Base-by-base conservation (phyloP, 2,888 invertebrate genomes). In the Dendrolimus houi region DNA sequence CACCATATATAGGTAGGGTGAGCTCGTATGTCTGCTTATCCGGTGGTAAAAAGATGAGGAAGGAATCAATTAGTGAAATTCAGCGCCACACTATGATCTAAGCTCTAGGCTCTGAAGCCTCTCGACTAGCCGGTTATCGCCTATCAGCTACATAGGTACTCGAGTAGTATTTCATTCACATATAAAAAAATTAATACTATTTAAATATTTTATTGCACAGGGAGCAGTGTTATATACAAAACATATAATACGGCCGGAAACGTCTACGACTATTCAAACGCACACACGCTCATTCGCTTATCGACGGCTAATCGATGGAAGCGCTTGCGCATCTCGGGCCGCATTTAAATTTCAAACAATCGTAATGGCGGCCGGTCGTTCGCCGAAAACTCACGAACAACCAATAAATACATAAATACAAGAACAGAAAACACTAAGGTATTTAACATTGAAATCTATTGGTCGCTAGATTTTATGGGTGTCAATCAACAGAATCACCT, bases 271-370 rank as follows among this genome's bases (percentile, higher is more conserved):
- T 70, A 79, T 73, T 72, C 69, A 71, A 61, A 63, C 68, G 67
- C 69, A 70, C 72, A 79, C 77, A 72, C 72, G 76, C 70, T 70
- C 64, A 73, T 66, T 64, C 63, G 74, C 79, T 86, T 88, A 88
- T 88, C 86, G 81, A 72, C 71, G 79, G 78, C 77, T 85, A 84
- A 87, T 87, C 87, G 79, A 74, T 74, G 74, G 61, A 54, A 65
- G 75, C 85, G 85, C 77, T 77, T 77, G 85, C 85, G 85, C 87
- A 87, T 87, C 87, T 85, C 80, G 77, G 66, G 66, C 69, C 83
- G 85, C 85, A 88, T 89, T 89, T 85, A 89, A 89, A 89, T 87
- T 87, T 86, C 75, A 83, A 84, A 78, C 78, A 77, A 83, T 82
- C 77, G 82, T 85, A 85, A 85, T 85, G 83, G 83, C 85, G 77